Evolutionary conservation across 1,140 invertebrate species (phyloP).

Genomic region (Drosophila murphyi): DNA sequence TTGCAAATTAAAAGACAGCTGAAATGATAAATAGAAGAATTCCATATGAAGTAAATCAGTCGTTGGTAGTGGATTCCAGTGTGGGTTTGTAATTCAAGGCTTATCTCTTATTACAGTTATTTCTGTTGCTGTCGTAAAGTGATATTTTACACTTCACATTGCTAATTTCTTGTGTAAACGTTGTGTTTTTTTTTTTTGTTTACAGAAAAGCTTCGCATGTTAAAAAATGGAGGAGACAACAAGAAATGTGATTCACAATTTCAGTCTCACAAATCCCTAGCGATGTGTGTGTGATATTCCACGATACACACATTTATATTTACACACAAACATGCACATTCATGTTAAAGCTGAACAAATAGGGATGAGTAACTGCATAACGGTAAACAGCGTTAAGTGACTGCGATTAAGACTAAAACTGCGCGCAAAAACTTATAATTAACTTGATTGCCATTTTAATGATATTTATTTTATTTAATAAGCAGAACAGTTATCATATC

Average conservation of each 20-base stretch:
- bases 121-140: conserved; percentile 52
- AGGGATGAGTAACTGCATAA: conserved; percentile 38
- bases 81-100: conserved; percentile 29
- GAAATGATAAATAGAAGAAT: conserved; percentile 36
- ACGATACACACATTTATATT: not conserved
- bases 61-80: conserved; percentile 29
- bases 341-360: conserved; percentile 19
- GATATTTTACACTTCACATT: conserved; percentile 50
- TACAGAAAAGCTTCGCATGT: conserved; percentile 41
- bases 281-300: conserved; percentile 2
- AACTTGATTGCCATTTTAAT: not conserved
- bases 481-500: not conserved
- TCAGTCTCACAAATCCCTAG: conserved; percentile 53
- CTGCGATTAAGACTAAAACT: conserved; percentile 18
- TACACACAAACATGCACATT: not conserved
- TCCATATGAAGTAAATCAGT: conserved; percentile 17
- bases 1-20: not conserved
- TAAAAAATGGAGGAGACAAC: conserved; percentile 17
- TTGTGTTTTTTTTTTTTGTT: conserved; percentile 50
- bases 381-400: conserved; percentile 24
- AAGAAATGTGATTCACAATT: conserved; percentile 66
- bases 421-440: conserved; percentile 6
- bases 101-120: conserved; percentile 33
- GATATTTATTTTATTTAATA: not conserved
- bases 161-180: conserved; percentile 70